Conservation (phyloP, 2,797 vertebrate genomes). For the Pipistrellus pipistrellus region DNA sequence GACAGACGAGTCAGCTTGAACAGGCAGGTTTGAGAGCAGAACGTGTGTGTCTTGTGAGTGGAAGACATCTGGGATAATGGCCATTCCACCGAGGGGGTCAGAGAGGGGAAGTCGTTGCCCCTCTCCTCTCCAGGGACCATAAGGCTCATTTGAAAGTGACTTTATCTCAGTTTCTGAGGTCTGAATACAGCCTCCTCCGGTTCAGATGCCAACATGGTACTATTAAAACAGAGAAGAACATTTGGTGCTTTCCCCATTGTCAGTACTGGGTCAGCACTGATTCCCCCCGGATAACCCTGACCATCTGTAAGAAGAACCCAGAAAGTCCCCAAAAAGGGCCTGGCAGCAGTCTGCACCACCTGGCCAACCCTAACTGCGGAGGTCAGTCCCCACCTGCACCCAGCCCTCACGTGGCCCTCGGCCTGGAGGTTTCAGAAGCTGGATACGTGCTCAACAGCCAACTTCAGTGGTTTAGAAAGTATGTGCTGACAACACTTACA, state of each 20-base stretch:
- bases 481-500: background rate
- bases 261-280: background rate
- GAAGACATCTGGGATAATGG: background rate
- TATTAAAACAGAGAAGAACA: background rate
- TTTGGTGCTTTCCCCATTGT: constrained; percentile 13
- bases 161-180: background rate
- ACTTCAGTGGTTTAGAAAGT: background rate
- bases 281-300: background rate
- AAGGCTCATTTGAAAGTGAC: background rate
- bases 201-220: background rate
- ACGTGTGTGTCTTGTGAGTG: background rate
- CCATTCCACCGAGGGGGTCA: background rate
- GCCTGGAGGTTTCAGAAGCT: background rate
- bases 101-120: background rate
- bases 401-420: background rate
- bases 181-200: background rate
- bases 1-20: background rate
- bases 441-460: background rate
- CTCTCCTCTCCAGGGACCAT: background rate
- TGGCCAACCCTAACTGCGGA: background rate
- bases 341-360: constrained; percentile 27
- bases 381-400: background rate
- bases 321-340: constrained; percentile 54
- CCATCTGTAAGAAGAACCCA: constrained; percentile 15
- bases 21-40: background rate